These are phyloP conservation scores for Selenia dentaria DNA, from an alignment of 2,888 invertebrate genomes.

Conservation along the genomic window DNA sequence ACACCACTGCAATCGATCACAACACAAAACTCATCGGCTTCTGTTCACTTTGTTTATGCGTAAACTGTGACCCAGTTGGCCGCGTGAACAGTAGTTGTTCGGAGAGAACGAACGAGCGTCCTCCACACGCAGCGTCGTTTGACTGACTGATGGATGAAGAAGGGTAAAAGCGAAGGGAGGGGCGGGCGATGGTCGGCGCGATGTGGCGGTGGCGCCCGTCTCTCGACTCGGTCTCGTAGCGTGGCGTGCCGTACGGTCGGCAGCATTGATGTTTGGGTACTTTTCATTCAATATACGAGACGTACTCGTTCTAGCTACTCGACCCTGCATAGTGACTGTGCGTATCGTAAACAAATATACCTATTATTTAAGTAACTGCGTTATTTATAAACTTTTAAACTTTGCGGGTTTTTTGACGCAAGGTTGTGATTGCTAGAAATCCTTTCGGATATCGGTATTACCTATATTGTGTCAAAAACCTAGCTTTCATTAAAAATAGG, in stretches of 20 bases:
- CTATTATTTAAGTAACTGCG: not conserved
- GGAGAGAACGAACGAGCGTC: conserved; percentile 56
- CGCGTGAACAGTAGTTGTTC: conserved; percentile 66
- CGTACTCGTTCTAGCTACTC: conserved; percentile 22
- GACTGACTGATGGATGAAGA: conserved; percentile 78
- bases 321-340: conserved; percentile 12
- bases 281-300: conserved; percentile 35
- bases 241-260: conserved; percentile 34
- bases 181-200: conserved; percentile 53
- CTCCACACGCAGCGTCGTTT: conserved; percentile 62
- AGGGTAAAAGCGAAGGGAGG: conserved; percentile 50
- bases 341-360: conserved; percentile 14
- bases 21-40: conserved; percentile 56
- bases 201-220: conserved; percentile 38
- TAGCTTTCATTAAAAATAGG: too few relatives aligned
- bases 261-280: conserved; percentile 37
- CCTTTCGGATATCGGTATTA: too few relatives aligned
- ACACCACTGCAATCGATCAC: conserved; percentile 70
- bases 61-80: conserved; percentile 77
- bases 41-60: conserved; percentile 54
- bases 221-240: conserved; percentile 38
- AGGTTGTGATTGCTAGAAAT: too few relatives aligned
- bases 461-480: too few relatives aligned
- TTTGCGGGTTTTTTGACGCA: too few relatives aligned
- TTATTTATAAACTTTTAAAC: too few relatives aligned